Evolutionary conservation across 2,888 invertebrate species (phyloP).

Genomic region (Sinhomidia bicolor): DNA sequence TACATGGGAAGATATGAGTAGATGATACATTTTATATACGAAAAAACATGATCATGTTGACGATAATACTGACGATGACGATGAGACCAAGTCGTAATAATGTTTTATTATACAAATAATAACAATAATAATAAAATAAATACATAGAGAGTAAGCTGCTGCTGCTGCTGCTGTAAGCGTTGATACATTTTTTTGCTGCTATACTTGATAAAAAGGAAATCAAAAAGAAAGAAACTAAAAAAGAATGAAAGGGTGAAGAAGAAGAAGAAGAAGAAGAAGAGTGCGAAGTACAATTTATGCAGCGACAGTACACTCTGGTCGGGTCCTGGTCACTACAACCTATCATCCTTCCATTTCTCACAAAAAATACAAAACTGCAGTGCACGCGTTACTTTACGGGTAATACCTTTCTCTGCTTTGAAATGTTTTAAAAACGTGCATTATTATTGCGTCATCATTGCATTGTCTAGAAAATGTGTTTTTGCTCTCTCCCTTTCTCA

Average conservation of each 20-base stretch:
- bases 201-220: background rate
- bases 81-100: slow-evolving; percentile 25
- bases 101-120: slow-evolving; percentile 43
- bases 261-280: background rate
- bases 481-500: no score
- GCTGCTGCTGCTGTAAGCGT: background rate
- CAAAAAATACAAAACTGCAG: background rate
- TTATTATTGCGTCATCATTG: slow-evolving; percentile 9
- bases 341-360: no score
- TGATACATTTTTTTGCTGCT: background rate
- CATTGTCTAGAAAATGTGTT: background rate
- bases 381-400: background rate
- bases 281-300: no score
- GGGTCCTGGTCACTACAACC: no score
- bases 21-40: no score
- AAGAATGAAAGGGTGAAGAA: slow-evolving; percentile 20
- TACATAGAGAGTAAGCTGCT: no score
- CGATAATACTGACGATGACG: background rate
- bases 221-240: background rate
- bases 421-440: background rate
- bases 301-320: no score
- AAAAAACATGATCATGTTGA: slow-evolving; percentile 9
- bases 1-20: slow-evolving; percentile 45
- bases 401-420: background rate
- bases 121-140: background rate